Percentiles rank a stretch among this genome's conserved stretches.
Evolutionary conservation across 2,888 invertebrate genomes (phyloP).

Genomic region (Spisula subtruncata): DNA sequence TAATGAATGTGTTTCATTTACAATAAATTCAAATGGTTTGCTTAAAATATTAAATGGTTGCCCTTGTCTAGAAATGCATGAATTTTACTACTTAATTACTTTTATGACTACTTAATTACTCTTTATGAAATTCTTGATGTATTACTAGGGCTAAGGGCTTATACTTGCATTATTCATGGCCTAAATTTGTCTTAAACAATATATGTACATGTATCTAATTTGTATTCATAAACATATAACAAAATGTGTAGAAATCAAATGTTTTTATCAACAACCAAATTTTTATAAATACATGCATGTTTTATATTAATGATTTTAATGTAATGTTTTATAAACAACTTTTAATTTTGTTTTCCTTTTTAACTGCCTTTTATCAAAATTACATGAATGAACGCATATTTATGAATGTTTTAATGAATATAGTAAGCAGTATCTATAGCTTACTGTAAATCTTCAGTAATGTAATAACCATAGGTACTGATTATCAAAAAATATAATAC

Average conservation of each 20-base stretch:
- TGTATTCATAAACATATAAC: background rate
- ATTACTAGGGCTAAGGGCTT: background rate
- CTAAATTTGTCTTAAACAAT: background rate
- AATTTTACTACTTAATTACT: background rate
- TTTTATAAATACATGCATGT: too few relatives aligned
- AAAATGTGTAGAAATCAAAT: too few relatives aligned
- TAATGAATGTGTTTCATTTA: too few relatives aligned
- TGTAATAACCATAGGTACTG: too few relatives aligned
- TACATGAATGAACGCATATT: background rate
- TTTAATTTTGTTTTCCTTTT: background rate
- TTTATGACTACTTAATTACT: background rate
- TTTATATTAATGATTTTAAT: too few relatives aligned
- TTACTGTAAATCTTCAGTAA: background rate
- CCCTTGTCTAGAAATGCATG: too few relatives aligned
- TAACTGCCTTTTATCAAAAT: background rate
- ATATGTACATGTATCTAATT: too few relatives aligned
- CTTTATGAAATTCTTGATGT: too few relatives aligned
- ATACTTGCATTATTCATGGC: conserved; percentile 23
- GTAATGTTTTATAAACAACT: background rate
- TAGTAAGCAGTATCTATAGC: background rate
- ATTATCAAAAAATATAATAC: too few relatives aligned
- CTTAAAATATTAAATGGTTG: too few relatives aligned
- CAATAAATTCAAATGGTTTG: too few relatives aligned
- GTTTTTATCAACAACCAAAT: too few relatives aligned
- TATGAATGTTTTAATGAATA: background rate